Percentiles rank a stretch among this genome's conserved stretches.
These are phyloP conservation scores for Drosophila kambysellisi DNA, from an alignment of 2,888 invertebrate species.

Conservation along the genomic window DNA sequence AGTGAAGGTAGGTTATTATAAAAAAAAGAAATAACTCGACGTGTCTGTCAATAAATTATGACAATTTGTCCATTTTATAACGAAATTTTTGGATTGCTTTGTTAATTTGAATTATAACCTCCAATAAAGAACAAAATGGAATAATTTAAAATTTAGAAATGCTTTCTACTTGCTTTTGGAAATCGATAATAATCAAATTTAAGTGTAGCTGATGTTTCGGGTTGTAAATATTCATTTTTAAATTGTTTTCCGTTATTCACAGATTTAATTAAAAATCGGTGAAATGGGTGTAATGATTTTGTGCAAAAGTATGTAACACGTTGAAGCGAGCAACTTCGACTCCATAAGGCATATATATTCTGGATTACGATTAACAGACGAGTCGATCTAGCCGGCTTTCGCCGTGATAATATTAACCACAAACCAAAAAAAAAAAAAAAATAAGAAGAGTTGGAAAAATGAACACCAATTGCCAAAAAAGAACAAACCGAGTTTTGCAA, in stretches of 20 bases:
- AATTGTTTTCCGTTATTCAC: neutral
- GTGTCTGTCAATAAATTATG: too few species aligned
- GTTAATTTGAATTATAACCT: too few species aligned
- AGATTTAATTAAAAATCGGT: neutral
- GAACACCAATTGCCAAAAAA: constrained; percentile 17
- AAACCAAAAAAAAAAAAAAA: constrained; percentile 5
- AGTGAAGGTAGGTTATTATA: too few species aligned
- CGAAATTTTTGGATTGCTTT: neutral
- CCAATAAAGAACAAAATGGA: too few species aligned
- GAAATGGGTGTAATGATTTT: neutral
- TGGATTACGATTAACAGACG: neutral
- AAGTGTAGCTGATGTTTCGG: too few species aligned
- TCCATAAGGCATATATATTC: neutral
- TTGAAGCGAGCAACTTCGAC: neutral
- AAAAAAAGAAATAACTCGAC: too few species aligned
- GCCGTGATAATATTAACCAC: constrained; percentile 61
- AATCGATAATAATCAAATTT: too few species aligned
- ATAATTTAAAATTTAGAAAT: too few species aligned
- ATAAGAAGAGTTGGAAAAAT: constrained; percentile 11
- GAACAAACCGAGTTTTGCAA: constrained; percentile 15
- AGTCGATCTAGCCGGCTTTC: neutral
- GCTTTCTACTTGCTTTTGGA: too few species aligned
- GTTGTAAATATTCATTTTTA: too few species aligned
- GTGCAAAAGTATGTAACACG: neutral
- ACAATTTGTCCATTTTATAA: neutral